Base-by-base conservation (phyloP, 2,888 invertebrate species). In the Drosophila dives region DNA sequence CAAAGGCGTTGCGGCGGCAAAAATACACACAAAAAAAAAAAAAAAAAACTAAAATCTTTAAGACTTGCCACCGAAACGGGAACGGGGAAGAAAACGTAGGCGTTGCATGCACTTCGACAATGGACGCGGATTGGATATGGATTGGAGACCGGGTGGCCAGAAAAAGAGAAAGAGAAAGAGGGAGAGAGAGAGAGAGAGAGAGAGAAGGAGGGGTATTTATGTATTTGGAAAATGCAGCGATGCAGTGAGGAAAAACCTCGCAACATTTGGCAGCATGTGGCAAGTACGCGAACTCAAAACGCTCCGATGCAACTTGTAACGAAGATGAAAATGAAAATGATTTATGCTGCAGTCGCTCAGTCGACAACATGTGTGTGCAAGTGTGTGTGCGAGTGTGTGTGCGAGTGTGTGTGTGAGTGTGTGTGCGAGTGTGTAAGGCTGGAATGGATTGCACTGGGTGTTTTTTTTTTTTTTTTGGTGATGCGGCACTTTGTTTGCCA, bases 261-360 rank as follows among this genome's bases (percentile, higher is more conserved):
- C 70, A 82, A 71, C 85, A 90, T 85, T 88, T 88, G 90, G 90
- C 85, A 86, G 85, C 90, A 90, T 90, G 90, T 90, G 83, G 90
- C 89, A 85, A 85, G 90, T 88, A 87, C 80, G 86, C 83, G 86
- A 72, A 75, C 84, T 77, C 67, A 61, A 76, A 82, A 82, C 83
- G 90, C 83, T 71, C 64, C 80, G 80, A 59, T 84, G 84, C 90
- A 84, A 89, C 84, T 87, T 87, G 82, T 76, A 81, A 66, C 89
- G 85, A 73, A 81, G 70, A 78, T 87, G 85, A 87, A 89, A 55
- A 55, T 55, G 55, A 55, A 55, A 85, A 84, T 84, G 84, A 84
- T 84, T 84, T 84, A 84, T 84, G 86, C 67, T 74, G 82, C 87
- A 84, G 72, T 71, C 60, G 40, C 61, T 73, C 79, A 67, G 38